Evolutionary conservation across 2,113 vertebrate species (phyloP), one percentile per base, ranked within the genome.

Genomic region (Embiotoca jacksoni): DNA sequence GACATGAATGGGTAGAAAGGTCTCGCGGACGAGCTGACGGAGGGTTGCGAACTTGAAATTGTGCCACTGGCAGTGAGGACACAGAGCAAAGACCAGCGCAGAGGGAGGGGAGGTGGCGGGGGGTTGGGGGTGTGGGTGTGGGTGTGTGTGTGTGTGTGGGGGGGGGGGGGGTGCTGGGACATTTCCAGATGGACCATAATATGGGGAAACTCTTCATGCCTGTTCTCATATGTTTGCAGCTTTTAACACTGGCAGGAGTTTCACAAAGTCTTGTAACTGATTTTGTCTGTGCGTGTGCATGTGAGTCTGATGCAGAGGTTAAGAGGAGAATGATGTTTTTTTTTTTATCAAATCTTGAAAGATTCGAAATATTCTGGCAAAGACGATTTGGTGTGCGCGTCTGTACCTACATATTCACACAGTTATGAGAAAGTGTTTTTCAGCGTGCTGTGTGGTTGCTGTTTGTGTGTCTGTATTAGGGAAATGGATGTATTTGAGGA

Each of bases 191-290:
- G 85, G 88, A 89, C 60, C 66, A 84, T 78, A 87, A 89, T 87
- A 79, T 90, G 80, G 85, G 75, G 86, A 91, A 89, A 90, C 81
- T 91, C 88, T 84, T 89, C 78, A 78, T 78, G 80, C 75, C 83
- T 90, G 81, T 85, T 87, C 76, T 88, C 91, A 90, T 85, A 72
- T 91, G 84, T 90, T 87, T 88, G 79, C 82, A 89, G 63, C 73
- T 81, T 91, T 82, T 89, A 77, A 84, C 71, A 76, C 75, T 89
- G 87, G 88, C 88, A 89, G 72, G 76, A 78, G 72, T 84, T 89
- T 87, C 74, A 86, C 78, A 86, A 53, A 82, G 62, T 44, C 73
- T 81, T 88, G 78, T 87, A 81, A 81, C 71, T 67, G 85, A 86
- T 72, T 84, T 81, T 87, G 88, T 91, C 82, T 82, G 82, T 72